Evolutionary conservation across 2,888 invertebrate species (phyloP), one percentile per base, ranked within the genome.

Genomic region (Lottia gigantea): DNA sequence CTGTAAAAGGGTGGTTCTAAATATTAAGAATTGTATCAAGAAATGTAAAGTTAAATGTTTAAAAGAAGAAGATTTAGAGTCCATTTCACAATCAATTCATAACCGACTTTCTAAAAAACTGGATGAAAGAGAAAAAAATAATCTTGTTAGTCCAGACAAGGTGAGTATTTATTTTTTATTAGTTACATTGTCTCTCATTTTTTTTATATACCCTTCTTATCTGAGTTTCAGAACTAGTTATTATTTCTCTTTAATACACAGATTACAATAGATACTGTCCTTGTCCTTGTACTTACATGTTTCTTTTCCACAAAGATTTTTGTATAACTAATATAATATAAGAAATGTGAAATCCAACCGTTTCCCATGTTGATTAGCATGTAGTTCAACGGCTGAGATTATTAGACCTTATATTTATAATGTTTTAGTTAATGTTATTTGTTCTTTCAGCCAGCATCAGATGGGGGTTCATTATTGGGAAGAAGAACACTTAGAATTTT

Each of bases 401-500:
- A n/a, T n/a, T n/a, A n/a, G n/a, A n/a, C n/a, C n/a, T n/a, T n/a
- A 45, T 11, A 26, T 55, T 4, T 12, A 4, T 31, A 66, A 68
- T 55, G n/a, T 15, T 64, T 25, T 19, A 31, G 11, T 62, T 61
- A 19, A 19, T 4, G 26, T 14, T 68, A 23, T 66, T 63, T 64
- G 8, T 67, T 68, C n/a, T 67, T 74, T 25, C 74, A 85, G 84
- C 71, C 82, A 26, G 79, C 81, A n/a, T 77, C 78, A 64, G 77
- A 76, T 68, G 85, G 85, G 16, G 86, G 85, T 11, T 82, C 82
- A 4, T 61, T 83, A 62, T 74, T 81, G 26, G 84, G 86, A 25
- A 73, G 82, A 15, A 71, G 77, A 40, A 81, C 83, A 4, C 66
- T 84, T 46, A 75, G 78, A 45, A 78, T 82, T 0, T 63, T 86